These are phyloP conservation scores for Cochlearius cochlearius DNA, from an alignment of 2,113 vertebrate genomes.

Conservation along the genomic window DNA sequence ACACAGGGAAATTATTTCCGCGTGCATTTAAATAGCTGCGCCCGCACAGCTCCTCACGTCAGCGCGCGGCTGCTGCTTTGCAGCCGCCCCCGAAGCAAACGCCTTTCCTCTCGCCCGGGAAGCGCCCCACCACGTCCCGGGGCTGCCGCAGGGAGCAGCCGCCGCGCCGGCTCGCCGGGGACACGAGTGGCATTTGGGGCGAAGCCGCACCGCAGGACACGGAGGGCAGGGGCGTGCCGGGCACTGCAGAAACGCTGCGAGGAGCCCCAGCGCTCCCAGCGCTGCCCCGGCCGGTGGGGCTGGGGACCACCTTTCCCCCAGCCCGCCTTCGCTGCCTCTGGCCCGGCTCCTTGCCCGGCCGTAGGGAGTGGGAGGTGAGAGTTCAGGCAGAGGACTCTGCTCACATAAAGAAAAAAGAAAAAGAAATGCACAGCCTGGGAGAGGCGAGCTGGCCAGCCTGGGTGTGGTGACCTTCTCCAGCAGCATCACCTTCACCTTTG, in stretches of 20 bases:
- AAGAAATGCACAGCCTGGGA: not conserved
- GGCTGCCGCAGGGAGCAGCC: not conserved
- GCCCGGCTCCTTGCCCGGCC: not conserved
- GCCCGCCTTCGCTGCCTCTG: not conserved
- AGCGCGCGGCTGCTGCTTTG: not conserved
- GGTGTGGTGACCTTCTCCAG: not conserved
- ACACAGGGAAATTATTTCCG: not conserved
- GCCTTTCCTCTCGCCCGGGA: not conserved
- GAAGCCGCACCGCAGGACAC: accelerated
- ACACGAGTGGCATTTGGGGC: not conserved
- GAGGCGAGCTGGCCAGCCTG: not conserved
- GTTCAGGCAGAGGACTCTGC: not conserved
- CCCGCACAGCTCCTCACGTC: not conserved
- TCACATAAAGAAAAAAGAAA: not conserved
- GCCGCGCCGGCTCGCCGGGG: not conserved
- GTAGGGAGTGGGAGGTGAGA: not conserved
- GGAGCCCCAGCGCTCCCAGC: not conserved
- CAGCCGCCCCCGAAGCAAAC: not conserved
- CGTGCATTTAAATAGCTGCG: not conserved
- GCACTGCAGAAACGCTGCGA: not conserved
- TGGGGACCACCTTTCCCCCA: not conserved
- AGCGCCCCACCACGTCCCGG: not conserved
- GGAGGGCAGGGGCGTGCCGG: not conserved
- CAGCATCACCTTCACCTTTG: not conserved
- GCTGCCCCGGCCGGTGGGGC: not conserved